Percentiles rank a stretch among this genome's conserved stretches.
phyloP scores from a whole-genome alignment of 37 sponge, comb jelly and placozoan genomes.

The Aphrocallistes beatrix region DNA sequence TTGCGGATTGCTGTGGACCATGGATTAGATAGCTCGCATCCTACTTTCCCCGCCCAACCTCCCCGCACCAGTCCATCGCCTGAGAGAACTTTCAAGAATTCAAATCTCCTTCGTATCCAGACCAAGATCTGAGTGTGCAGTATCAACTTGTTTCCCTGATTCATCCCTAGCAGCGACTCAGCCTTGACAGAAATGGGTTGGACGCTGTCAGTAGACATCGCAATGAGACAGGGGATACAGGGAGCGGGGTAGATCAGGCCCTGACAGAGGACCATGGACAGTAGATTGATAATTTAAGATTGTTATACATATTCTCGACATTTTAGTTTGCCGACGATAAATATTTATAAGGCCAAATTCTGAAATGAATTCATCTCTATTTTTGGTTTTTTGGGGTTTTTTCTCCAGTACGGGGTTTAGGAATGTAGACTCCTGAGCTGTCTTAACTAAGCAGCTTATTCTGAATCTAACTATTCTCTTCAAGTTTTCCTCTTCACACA shows the following conservation, averaged over 20 bases:
- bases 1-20: slow-evolving; percentile 60
- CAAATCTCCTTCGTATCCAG: slow-evolving; percentile 25
- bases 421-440: no score
- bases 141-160: slow-evolving; percentile 53
- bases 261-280: slow-evolving; percentile 58
- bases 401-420: no score
- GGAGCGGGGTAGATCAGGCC: slow-evolving; percentile 86
- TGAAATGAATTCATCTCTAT: no score
- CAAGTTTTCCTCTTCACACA: no score
- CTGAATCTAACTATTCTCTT: no score
- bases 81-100: slow-evolving; percentile 21
- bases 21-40: slow-evolving; percentile 58
- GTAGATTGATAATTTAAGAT: background rate
- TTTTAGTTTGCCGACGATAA: no score
- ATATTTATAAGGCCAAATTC: no score
- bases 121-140: slow-evolving; percentile 47
- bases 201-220: slow-evolving; percentile 74
- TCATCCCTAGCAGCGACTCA: slow-evolving; percentile 51
- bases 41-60: slow-evolving; percentile 22
- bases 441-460: no score
- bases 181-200: slow-evolving; percentile 47
- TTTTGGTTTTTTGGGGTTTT: no score
- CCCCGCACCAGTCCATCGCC: background rate
- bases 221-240: slow-evolving; percentile 79
- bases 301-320: no score